Evolutionary conservation across 2,888 invertebrate species (phyloP).

Genomic region (Cheilosia soror): DNA sequence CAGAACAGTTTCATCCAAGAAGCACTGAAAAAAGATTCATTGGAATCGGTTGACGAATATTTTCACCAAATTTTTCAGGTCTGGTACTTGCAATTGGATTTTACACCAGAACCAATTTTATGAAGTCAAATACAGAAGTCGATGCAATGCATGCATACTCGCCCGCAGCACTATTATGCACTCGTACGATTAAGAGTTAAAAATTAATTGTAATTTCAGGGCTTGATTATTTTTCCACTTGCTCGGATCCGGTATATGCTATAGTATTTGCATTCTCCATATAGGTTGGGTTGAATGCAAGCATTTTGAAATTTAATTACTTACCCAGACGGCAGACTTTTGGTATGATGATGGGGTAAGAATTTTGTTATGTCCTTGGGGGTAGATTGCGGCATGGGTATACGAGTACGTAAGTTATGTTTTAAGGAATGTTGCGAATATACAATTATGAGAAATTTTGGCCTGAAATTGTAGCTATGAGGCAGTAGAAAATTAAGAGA

Average conservation of each 20-base stretch:
- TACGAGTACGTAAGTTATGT: neutral
- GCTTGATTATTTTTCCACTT: slow-evolving; percentile 7
- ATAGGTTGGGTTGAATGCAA: slow-evolving; percentile 11
- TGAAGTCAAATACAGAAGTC: neutral
- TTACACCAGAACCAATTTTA: neutral
- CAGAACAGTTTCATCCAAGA: too few species aligned
- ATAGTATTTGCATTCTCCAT: slow-evolving; percentile 18
- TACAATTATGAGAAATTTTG: too few species aligned
- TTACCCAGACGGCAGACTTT: slow-evolving; percentile 21
- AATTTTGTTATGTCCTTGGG: neutral
- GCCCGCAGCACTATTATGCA: neutral
- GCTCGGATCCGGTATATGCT: neutral
- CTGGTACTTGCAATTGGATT: too few species aligned
- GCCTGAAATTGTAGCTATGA: too few species aligned
- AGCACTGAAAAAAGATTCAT: too few species aligned
- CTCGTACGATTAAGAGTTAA: slow-evolving; percentile 13
- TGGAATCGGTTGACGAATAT: too few species aligned
- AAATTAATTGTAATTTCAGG: slow-evolving; percentile 26
- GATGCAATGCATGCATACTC: neutral
- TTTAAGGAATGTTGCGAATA: too few species aligned
- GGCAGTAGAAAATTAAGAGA: too few species aligned
- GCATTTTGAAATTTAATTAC: slow-evolving; percentile 41
- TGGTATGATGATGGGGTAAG: neutral
- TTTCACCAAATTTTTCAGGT: too few species aligned
- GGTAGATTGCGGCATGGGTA: neutral